phyloP scores from a whole-genome alignment of 1,140 invertebrate species.

The Megalopta genalis region DNA sequence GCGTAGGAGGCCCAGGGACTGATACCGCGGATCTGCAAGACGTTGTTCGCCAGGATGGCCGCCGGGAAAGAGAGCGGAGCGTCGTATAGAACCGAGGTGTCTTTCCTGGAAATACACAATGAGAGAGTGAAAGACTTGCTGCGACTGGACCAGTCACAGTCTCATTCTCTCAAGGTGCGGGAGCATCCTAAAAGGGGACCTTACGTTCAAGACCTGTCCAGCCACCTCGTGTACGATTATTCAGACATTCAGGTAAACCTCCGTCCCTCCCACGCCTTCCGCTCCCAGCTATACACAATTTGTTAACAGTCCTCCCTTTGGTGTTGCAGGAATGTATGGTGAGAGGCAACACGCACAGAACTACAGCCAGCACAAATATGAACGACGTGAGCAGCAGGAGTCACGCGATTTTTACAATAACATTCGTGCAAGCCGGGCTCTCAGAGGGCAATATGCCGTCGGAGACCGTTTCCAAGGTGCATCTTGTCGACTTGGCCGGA shows the following conservation, averaged over 20 bases:
- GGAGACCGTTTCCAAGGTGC: slow-evolving; percentile 93
- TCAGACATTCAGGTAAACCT: slow-evolving; percentile 87
- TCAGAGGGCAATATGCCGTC: slow-evolving; percentile 90
- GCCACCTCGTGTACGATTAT: slow-evolving; percentile 92
- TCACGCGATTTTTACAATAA: slow-evolving; percentile 97
- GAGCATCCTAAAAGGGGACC: slow-evolving; percentile 96
- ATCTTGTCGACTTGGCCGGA: slow-evolving; percentile 93
- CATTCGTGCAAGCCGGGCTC: slow-evolving; percentile 91
- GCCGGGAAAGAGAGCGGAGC: slow-evolving; percentile 90
- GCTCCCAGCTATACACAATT: no score
- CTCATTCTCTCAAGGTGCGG: slow-evolving; percentile 89
- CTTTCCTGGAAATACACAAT: slow-evolving; percentile 96
- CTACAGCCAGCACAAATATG: slow-evolving; percentile 92
- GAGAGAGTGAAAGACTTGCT: slow-evolving; percentile 94
- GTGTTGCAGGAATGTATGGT: slow-evolving; percentile 85
- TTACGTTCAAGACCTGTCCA: slow-evolving; percentile 95
- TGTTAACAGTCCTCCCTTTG: neutral
- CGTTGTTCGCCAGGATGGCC: slow-evolving; percentile 87
- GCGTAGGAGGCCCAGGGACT: slow-evolving; percentile 87
- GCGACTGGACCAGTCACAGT: slow-evolving; percentile 83
- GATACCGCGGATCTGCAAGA: slow-evolving; percentile 93
- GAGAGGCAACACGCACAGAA: slow-evolving; percentile 88
- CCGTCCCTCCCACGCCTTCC: neutral
- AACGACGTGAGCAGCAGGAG: slow-evolving; percentile 94
- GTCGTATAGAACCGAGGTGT: slow-evolving; percentile 91